These are phyloP conservation scores for Temnothorax unifasciatus DNA, from an alignment of 2,888 invertebrate species.

Conservation along the genomic window DNA sequence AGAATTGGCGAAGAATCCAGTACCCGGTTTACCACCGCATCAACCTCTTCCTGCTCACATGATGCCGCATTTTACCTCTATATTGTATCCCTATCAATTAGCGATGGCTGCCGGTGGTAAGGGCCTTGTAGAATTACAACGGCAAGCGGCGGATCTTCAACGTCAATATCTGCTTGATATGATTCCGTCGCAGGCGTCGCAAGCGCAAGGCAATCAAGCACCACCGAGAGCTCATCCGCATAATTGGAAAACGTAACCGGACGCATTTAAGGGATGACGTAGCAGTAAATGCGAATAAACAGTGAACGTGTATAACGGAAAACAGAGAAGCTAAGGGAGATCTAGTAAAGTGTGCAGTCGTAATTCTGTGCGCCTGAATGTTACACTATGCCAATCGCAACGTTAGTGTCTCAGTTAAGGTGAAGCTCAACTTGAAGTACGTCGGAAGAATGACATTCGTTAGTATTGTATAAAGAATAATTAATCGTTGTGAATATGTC, in stretches of 20 bases:
- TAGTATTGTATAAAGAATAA: slow-evolving; percentile 65
- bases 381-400: slow-evolving; percentile 57
- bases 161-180: slow-evolving; percentile 98
- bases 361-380: slow-evolving; percentile 57
- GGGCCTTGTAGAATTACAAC: slow-evolving; percentile 92
- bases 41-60: slow-evolving; percentile 91
- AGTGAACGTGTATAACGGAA: slow-evolving; percentile 63
- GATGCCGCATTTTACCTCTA: slow-evolving; percentile 95
- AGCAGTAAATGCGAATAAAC: slow-evolving; percentile 66
- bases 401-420: slow-evolving; percentile 64
- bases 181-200: slow-evolving; percentile 91
- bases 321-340: slow-evolving; percentile 32
- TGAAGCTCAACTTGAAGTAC: slow-evolving; percentile 69
- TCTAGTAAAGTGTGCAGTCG: slow-evolving; percentile 22
- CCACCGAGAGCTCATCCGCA: slow-evolving; percentile 86
- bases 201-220: slow-evolving; percentile 86
- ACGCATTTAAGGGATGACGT: slow-evolving; percentile 73
- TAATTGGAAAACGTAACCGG: slow-evolving; percentile 89
- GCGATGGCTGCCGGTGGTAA: slow-evolving; percentile 90
- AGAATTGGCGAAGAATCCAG: slow-evolving; percentile 85
- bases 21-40: slow-evolving; percentile 87
- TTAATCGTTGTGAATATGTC: slow-evolving; percentile 68
- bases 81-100: slow-evolving; percentile 95
- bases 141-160: slow-evolving; percentile 94
- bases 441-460: slow-evolving; percentile 56